These are phyloP conservation scores for Cecropterus lyciades DNA, from an alignment of 1,140 invertebrate species.

Conservation along the genomic window DNA sequence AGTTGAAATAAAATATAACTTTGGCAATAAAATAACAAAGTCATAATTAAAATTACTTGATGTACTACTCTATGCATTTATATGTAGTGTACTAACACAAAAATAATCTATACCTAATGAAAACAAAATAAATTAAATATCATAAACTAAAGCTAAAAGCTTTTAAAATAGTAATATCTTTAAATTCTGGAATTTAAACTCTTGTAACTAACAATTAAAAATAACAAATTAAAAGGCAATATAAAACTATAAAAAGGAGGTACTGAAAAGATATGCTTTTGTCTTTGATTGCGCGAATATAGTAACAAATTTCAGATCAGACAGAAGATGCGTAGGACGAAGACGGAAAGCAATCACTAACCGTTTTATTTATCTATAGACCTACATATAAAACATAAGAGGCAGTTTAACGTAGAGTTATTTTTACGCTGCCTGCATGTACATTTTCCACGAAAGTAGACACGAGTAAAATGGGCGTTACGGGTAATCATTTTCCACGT, in stretches of 20 bases:
- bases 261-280: constrained; percentile 50
- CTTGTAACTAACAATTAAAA: constrained; percentile 71
- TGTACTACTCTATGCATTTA: constrained; percentile 34
- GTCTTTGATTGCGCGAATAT: constrained; percentile 13
- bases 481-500: too few relatives aligned
- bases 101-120: constrained; percentile 41
- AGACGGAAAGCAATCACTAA: too few relatives aligned
- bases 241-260: constrained; percentile 59
- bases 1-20: constrained; percentile 54
- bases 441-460: too few relatives aligned
- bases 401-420: too few relatives aligned
- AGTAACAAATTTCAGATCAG: background rate
- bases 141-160: constrained; percentile 49
- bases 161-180: constrained; percentile 73
- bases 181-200: constrained; percentile 75
- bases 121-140: constrained; percentile 72
- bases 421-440: too few relatives aligned
- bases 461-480: too few relatives aligned
- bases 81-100: constrained; percentile 38
- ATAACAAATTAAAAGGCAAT: constrained; percentile 66
- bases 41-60: constrained; percentile 56
- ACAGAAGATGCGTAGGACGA: too few relatives aligned
- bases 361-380: too few relatives aligned
- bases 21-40: constrained; percentile 60
- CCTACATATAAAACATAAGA: too few relatives aligned